Evolutionary conservation across 37 sponge, comb jelly and placozoan genomes (phyloP).

Genomic region (Chondrosia reniformis): DNA sequence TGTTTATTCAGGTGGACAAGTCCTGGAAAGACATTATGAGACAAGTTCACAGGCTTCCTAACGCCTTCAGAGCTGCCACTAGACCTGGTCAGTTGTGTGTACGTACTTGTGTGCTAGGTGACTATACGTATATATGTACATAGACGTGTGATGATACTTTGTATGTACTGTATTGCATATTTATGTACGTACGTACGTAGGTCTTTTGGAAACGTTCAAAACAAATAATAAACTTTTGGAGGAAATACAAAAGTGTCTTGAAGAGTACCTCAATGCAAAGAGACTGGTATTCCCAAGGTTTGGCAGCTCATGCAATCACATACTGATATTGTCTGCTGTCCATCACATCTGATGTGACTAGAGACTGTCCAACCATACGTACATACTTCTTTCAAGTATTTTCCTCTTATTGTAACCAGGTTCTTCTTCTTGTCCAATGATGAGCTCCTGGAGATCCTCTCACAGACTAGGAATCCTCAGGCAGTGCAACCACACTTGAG

Average conservation of each 20-base stretch:
- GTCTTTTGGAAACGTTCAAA: conserved; percentile 89
- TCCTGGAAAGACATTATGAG: conserved; percentile 99
- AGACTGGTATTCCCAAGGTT: conserved; percentile 85
- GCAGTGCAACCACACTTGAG: conserved; percentile 98
- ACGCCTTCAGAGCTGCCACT: conserved; percentile 82
- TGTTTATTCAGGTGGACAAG: conserved; percentile 94
- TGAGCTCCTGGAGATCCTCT: conserved; percentile 95
- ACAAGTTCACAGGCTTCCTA: conserved; percentile 72
- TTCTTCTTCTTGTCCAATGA: conserved; percentile 99
- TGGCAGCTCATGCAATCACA: neutral
- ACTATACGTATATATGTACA: neutral
- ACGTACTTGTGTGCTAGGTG: conserved; percentile 10
- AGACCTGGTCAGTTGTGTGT: conserved; percentile 64
- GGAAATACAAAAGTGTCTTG: conserved; percentile 97
- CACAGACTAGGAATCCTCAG: conserved; percentile 96
- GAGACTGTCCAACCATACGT: neutral
- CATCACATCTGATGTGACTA: neutral
- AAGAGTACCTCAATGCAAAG: conserved; percentile 94
- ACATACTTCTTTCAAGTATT: neutral
- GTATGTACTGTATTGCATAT: neutral
- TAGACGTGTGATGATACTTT: neutral
- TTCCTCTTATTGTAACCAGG: neutral
- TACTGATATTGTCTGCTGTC: neutral
- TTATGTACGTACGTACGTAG: conserved; percentile 25
- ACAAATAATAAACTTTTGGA: conserved; percentile 83